Base-by-base conservation (phyloP, 2,113 vertebrate species). In the Caranx ignobilis region DNA sequence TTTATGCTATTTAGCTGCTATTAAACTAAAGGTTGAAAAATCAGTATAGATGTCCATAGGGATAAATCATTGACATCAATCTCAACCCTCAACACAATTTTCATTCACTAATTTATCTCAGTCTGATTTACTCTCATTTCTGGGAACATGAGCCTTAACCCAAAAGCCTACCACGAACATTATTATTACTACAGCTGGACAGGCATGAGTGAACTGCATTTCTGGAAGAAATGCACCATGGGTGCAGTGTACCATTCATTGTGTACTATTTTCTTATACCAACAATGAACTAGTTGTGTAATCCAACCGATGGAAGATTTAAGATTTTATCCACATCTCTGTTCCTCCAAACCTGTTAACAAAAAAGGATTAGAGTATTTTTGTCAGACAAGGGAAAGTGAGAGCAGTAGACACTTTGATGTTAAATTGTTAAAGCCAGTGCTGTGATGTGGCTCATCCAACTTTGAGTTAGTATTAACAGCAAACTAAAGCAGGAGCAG, bases 1-100 rank as follows among this genome's bases (percentile, higher is more conserved):
- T 26, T 26, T 26, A 26, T 26, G 26, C 26, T 26, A 26, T 26
- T 26, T 26, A 21, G 41, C 3, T 3, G 2, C 21, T 32, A 16
- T 79, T 60, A 16, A 80, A 56, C 63, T 11, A 39, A 12, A n/a
- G n/a, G 35, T 19, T 2, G 15, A 31, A 21, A 21, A 65, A 64
- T 7, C 11, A 41, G 11, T 41, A 10, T 41, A 41, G 0, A 41
- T 9, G 39, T 41, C 39, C 18, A 69, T 2, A 60, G 7, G 35
- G 26, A 26, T 21, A 21, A 31, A 31, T 26, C 21, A 60, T 9
- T 34, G 16, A 16, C n/a, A 9, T 55, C 21, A 60, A 2, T 19
- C 18, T 26, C 12, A 45, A 5, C 6, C 19, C 10, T 63, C 37
- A 48, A 31, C 6, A 57, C 4, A 13, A 19, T 50, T 60, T 35